A percentile compares a stretch with the other conserved stretches of the same genome.
phyloP scores from a whole-genome alignment of 2,113 vertebrate species.

The Chunga burmeisteri region DNA sequence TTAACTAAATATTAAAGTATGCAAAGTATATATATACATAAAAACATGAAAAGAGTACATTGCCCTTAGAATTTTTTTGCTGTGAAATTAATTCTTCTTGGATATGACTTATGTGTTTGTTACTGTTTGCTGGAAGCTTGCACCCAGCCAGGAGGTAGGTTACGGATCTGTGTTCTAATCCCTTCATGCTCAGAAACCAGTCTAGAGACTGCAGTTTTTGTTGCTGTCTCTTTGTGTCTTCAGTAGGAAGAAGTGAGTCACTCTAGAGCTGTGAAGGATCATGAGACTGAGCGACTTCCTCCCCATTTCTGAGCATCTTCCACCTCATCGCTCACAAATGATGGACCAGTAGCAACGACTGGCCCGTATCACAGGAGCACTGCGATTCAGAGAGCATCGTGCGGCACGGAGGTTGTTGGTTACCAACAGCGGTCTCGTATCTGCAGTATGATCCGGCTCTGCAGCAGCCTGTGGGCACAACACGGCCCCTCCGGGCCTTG shows the following conservation, averaged over 20 bases:
- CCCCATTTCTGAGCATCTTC: background rate
- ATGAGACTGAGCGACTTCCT: background rate
- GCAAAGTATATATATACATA: background rate
- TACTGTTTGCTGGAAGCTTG: background rate
- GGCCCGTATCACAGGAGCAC: background rate
- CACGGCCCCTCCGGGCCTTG: background rate
- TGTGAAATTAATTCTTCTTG: background rate
- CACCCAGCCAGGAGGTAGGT: background rate
- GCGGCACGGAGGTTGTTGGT: background rate
- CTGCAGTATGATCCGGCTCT: background rate
- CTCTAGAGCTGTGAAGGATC: background rate
- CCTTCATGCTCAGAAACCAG: background rate
- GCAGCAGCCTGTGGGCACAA: background rate
- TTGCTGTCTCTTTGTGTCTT: background rate
- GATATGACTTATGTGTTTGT: background rate
- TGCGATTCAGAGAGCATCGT: background rate
- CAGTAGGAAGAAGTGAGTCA: background rate
- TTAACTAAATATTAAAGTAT: background rate
- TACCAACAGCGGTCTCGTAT: accelerated
- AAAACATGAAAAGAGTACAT: background rate
- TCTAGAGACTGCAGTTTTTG: background rate
- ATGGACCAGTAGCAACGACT: background rate
- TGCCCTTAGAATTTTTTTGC: background rate
- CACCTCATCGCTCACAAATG: background rate
- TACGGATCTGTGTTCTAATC: background rate